Conservation (phyloP, 1,140 invertebrate genomes). For the Campoletis sonorensis region DNA sequence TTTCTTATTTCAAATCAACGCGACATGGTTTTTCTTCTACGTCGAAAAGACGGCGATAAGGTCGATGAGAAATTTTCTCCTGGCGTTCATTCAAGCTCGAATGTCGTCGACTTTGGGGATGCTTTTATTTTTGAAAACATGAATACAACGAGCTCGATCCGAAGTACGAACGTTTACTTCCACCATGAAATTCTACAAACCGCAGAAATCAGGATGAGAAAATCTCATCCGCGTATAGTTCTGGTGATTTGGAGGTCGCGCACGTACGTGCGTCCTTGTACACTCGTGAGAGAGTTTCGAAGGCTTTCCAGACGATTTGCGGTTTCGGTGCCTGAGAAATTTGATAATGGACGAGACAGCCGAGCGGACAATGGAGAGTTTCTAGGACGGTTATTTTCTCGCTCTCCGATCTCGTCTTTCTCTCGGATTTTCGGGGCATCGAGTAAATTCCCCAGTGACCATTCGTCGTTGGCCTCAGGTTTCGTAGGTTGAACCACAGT, state of each 20-base stretch:
- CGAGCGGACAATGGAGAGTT: conserved; percentile 53
- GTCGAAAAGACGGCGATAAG: too few species aligned
- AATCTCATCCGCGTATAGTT: too few species aligned
- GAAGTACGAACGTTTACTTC: too few species aligned
- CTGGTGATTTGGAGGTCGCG: neutral
- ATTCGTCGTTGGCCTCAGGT: conserved; percentile 22
- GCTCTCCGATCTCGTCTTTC: neutral
- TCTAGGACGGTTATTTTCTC: conserved; percentile 40
- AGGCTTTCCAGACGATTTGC: conserved; percentile 55
- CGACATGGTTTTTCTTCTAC: too few species aligned
- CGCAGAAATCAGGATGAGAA: too few species aligned
- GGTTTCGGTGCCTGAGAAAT: conserved; percentile 50
- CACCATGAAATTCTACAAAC: too few species aligned
- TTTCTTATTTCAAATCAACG: too few species aligned
- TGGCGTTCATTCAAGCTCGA: too few species aligned
- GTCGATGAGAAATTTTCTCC: too few species aligned
- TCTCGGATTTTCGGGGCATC: conserved; percentile 15
- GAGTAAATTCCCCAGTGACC: conserved; percentile 29
- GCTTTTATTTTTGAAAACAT: too few species aligned
- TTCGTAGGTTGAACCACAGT: neutral
- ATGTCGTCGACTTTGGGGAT: too few species aligned
- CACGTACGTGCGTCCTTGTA: neutral
- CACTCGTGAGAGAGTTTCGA: conserved; percentile 50
- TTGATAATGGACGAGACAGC: conserved; percentile 55
- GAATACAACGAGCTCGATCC: too few species aligned